These are phyloP conservation scores for Meleagris gallopavo DNA, from an alignment of 2,113 vertebrate genomes.

Conservation along the genomic window DNA sequence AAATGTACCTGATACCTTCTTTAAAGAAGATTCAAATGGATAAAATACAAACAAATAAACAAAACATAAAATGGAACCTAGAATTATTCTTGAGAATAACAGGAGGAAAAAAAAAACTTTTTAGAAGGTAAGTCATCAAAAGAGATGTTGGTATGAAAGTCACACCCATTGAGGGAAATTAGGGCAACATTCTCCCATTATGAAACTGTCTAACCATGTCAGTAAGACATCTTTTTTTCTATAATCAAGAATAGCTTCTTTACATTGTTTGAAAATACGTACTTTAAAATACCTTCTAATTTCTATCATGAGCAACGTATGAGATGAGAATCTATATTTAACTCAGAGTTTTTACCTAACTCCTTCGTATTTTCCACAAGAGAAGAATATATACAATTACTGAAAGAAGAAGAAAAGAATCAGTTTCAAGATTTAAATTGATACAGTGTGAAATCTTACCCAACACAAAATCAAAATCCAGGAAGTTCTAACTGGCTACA, in stretches of 20 bases:
- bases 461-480: too few relatives aligned
- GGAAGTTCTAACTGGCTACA: too few relatives aligned
- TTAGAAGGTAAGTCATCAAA: constrained; percentile 41
- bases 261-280: background rate
- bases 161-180: background rate
- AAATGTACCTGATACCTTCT: constrained; percentile 22
- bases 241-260: background rate
- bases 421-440: background rate
- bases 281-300: background rate
- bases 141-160: background rate
- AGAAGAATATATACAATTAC: background rate
- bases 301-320: background rate
- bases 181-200: background rate
- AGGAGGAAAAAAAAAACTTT: constrained; percentile 12
- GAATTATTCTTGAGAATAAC: constrained; percentile 9
- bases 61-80: background rate
- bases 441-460: too few relatives aligned
- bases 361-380: background rate
- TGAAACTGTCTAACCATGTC: background rate
- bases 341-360: background rate
- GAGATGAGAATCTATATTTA: background rate
- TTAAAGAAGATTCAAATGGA: constrained; percentile 22
- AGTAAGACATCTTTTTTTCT: constrained; percentile 15
- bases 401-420: background rate
- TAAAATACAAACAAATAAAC: background rate